Evolutionary conservation across 1,140 invertebrate genomes (phyloP).

Genomic region (Branchinecta lynchi): DNA sequence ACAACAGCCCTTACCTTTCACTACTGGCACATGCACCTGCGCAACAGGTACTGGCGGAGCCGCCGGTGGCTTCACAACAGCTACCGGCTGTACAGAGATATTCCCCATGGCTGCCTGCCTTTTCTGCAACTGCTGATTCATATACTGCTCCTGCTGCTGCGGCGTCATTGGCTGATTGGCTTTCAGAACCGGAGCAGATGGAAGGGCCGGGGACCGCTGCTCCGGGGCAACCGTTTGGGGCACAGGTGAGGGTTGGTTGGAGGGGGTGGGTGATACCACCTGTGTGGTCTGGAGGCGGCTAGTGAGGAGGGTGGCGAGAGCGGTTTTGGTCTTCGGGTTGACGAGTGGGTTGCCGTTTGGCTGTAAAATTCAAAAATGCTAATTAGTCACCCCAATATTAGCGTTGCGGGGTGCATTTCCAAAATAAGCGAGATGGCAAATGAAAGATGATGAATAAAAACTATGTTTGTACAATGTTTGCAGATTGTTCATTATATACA

Average conservation of each 20-base stretch:
- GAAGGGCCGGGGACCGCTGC: slow-evolving; percentile 24
- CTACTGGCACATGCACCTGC: too few species aligned
- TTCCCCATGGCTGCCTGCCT: slow-evolving; percentile 27
- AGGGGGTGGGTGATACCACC: slow-evolving; percentile 26
- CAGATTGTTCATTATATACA: too few species aligned
- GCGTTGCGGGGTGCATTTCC: too few species aligned
- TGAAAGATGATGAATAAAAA: too few species aligned
- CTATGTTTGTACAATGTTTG: too few species aligned
- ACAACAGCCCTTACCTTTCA: too few species aligned
- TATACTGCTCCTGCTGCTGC: slow-evolving; percentile 21
- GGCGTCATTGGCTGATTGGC: slow-evolving; percentile 22
- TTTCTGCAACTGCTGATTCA: slow-evolving; percentile 23
- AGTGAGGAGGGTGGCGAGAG: slow-evolving; percentile 82
- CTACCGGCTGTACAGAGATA: slow-evolving; percentile 19
- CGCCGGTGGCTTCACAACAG: slow-evolving; percentile 20
- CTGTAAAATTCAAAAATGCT: neutral
- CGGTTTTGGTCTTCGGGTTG: slow-evolving; percentile 85
- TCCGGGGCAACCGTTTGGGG: slow-evolving; percentile 29
- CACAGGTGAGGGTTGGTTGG: slow-evolving; percentile 1
- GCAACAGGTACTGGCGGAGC: neutral
- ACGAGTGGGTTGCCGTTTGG: slow-evolving; percentile 31
- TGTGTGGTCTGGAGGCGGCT: slow-evolving; percentile 52
- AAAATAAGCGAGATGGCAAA: too few species aligned
- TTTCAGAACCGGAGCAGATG: slow-evolving; percentile 24
- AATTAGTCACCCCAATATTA: too few species aligned